Base-by-base conservation (phyloP, 2,797 vertebrate genomes). In the Xiphorhynchus erythropygius region DNA sequence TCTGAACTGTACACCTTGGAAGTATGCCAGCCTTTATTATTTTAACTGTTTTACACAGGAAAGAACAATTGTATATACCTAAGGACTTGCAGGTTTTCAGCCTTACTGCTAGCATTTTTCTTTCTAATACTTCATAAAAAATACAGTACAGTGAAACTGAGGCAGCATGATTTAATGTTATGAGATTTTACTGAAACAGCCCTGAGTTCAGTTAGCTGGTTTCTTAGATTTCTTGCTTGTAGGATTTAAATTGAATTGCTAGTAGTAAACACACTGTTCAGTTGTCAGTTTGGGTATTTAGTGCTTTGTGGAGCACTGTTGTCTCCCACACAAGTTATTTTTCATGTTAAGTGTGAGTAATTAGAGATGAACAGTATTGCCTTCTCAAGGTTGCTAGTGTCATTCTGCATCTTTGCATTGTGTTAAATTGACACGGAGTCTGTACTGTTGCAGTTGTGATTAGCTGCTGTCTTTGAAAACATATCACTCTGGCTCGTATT, bases 1-100 rank as follows among this genome's bases (percentile, higher is more conserved):
- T 81, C 21, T 57, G 30, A 68, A 50, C 21, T 30, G 14, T 47
- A 16, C 7, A 1, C 49, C 11, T 75, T 0, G 0, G 11, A 90
- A 60, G 5, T 49, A 63, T 60, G 13, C 7, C 7, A 56, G 57
- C 23, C 24, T 74, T 81, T 87, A 37, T 60, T 74, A 12, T 25
- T 84, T 62, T 28, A 73, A 28, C 13, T 78, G 0, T 47, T 84
- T 70, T 21, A 68, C 18, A 5, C 13, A 57, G 14, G 0, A 1
- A 67, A 80, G 30, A 19, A 55, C 30, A 64, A 7, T 10, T 71
- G 5, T 90, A 3, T 37, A 6, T 65, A 77, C 27, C 6, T 9
- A 17, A 79, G 44, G 18, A 50, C 21, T 70, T 50, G 5, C 15
- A 33, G 16, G 2, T 50, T 80, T 47, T 63, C 84, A 44, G 19